Evolutionary conservation across 2,797 vertebrate genomes (phyloP).

Genomic region (Trachurus trachurus): DNA sequence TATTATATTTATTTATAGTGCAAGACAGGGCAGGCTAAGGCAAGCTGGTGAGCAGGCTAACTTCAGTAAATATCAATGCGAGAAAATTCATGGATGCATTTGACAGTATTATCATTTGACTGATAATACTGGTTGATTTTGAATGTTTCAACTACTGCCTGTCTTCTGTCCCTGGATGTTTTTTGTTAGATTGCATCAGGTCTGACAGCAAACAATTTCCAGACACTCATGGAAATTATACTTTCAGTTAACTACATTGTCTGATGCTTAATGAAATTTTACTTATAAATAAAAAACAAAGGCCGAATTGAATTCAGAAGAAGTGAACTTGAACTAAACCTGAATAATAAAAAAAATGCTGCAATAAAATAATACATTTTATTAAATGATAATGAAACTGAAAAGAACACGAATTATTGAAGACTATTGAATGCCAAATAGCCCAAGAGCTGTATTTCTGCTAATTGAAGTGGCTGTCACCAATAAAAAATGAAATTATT

Average conservation of each 20-base stretch:
- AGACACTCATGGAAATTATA: slow-evolving; percentile 22
- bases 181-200: slow-evolving; percentile 34
- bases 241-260: slow-evolving; percentile 42
- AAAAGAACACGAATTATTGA: not conserved
- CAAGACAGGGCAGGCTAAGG: too few species aligned
- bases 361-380: too few species aligned
- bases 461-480: not conserved
- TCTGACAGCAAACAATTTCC: slow-evolving; percentile 50
- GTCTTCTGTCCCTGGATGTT: slow-evolving; percentile 17
- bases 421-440: not conserved
- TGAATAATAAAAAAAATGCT: not conserved
- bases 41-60: too few species aligned
- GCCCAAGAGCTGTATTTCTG: not conserved
- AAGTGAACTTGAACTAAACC: slow-evolving; percentile 24
- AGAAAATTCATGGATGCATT: too few species aligned
- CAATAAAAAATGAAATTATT: not conserved
- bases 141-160: too few species aligned
- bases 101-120: too few species aligned
- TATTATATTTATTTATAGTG: not conserved
- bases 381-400: not conserved
- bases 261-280: slow-evolving; percentile 53
- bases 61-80: too few species aligned
- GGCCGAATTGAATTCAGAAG: slow-evolving; percentile 20
- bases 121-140: too few species aligned
- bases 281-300: slow-evolving; percentile 31